Evolutionary conservation across 2,888 invertebrate species (phyloP), one percentile per base, ranked within the genome.

Genomic region (Tipula helvola): DNA sequence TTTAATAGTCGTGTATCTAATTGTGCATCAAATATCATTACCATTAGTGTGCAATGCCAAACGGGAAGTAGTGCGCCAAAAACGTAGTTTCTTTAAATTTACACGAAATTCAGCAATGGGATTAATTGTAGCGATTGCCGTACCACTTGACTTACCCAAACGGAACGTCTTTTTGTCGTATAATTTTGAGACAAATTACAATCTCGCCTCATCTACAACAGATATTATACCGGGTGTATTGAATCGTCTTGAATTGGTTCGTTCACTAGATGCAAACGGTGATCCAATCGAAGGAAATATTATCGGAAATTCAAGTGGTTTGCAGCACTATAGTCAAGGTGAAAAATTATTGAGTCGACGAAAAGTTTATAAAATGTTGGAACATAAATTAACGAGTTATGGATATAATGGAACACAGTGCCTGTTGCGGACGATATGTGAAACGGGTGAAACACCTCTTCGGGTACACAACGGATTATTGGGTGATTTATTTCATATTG

Each of bases 181-280:
- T 90, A 95, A 95, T 91, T 95, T 96, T 89, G 96, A 96, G 89
- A 93, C 95, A 0, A 94, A 94, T 89, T 96, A 95, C 91, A 91
- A 90, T 83, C 90, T 94, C 4, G 93, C 95, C 0, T 92, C 90
- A 18, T 95, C 95, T 89, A 92, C 93, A 36, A 93, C 93, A n/a
- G n/a, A n/a, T 87, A 92, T 93, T 0, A 93, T 93, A 86, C 92
- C 93, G 90, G 88, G 93, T 28, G 93, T 93, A 89, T 92, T 91
- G 85, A 89, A 94, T 39, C 84, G 84, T n/a, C 16, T 84, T 7
- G 84, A 84, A 2, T 28, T 84, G 5, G 16, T 84, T 2, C 84
- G 39, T 4, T 39, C 84, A n/a, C 28, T 85, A 13, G 86, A 86
- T 86, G 13, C 7, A 36, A 86, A 86, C 12, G 57, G 16, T n/a